phyloP scores from a whole-genome alignment of 2,113 vertebrate species.

The Muntiacus muntjak region DNA sequence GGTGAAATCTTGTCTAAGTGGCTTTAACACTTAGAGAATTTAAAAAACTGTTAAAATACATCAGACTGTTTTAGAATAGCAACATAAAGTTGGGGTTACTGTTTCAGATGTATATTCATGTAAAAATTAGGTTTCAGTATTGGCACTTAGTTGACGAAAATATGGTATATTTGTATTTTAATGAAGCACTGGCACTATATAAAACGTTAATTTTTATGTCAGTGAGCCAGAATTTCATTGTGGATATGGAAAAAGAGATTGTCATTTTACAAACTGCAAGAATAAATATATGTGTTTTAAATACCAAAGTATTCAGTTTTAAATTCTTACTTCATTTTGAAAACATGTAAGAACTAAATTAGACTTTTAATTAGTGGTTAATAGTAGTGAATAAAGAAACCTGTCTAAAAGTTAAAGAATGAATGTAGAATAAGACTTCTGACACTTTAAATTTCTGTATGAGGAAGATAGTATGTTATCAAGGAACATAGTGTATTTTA shows the following conservation, averaged over 20 bases:
- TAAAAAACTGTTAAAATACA: neutral
- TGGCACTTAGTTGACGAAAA: neutral
- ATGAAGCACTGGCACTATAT: neutral
- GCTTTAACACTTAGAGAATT: neutral
- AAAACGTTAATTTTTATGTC: conserved; percentile 16
- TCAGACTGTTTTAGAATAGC: neutral
- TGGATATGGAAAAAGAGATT: neutral
- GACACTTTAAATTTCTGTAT: neutral
- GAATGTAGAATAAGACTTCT: neutral
- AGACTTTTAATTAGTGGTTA: neutral
- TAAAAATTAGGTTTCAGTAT: neutral
- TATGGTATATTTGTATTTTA: neutral
- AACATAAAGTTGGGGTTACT: neutral
- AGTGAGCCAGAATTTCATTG: neutral
- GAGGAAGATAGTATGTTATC: neutral
- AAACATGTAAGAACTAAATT: neutral
- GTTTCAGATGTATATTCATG: neutral
- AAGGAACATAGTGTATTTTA: neutral
- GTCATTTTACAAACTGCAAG: neutral
- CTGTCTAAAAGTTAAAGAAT: neutral
- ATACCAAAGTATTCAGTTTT: neutral
- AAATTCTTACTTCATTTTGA: conserved; percentile 27
- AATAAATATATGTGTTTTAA: conserved; percentile 22
- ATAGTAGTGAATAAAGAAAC: neutral
- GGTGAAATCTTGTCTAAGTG: neutral